phyloP scores from a whole-genome alignment of 2,113 vertebrate species.

The Epinephelus lanceolatus region DNA sequence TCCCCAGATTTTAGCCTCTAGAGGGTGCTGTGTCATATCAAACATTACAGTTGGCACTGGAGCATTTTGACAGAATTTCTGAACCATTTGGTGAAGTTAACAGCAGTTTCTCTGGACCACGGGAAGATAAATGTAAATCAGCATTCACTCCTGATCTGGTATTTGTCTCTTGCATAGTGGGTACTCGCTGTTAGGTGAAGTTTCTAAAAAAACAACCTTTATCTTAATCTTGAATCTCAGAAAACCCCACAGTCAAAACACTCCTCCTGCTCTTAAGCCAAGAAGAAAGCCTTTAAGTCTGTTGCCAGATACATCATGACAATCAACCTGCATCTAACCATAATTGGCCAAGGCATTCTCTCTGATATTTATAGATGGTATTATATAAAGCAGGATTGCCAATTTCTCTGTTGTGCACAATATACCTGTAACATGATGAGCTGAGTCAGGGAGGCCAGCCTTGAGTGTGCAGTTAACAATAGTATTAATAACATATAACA shows the following conservation, averaged over 20 bases:
- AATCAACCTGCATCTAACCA: slow-evolving; percentile 56
- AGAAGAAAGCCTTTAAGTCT: slow-evolving; percentile 26
- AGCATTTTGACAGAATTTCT: neutral
- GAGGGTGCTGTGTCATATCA: slow-evolving; percentile 55
- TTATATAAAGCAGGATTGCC: slow-evolving; percentile 72
- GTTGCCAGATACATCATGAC: slow-evolving; percentile 29
- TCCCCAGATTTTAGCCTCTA: slow-evolving; percentile 2
- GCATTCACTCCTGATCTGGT: neutral
- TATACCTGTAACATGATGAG: slow-evolving; percentile 81
- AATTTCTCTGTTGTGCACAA: slow-evolving; percentile 69
- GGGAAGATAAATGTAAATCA: neutral
- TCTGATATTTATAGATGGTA: slow-evolving; percentile 74
- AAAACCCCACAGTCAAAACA: slow-evolving; percentile 5
- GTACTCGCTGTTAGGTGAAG: neutral
- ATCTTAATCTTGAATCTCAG: neutral
- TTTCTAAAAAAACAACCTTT: neutral
- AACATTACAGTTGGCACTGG: neutral
- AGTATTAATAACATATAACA: slow-evolving; percentile 81
- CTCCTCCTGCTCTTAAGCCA: neutral
- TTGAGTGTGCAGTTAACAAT: slow-evolving; percentile 82
- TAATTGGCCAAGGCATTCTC: slow-evolving; percentile 69
- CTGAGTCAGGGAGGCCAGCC: slow-evolving; percentile 67
- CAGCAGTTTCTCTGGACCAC: neutral
- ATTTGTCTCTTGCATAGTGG: neutral
- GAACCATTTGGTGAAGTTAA: neutral